Conservation (phyloP, 2,888 invertebrate species). For the Lasioglossum marginatum region DNA sequence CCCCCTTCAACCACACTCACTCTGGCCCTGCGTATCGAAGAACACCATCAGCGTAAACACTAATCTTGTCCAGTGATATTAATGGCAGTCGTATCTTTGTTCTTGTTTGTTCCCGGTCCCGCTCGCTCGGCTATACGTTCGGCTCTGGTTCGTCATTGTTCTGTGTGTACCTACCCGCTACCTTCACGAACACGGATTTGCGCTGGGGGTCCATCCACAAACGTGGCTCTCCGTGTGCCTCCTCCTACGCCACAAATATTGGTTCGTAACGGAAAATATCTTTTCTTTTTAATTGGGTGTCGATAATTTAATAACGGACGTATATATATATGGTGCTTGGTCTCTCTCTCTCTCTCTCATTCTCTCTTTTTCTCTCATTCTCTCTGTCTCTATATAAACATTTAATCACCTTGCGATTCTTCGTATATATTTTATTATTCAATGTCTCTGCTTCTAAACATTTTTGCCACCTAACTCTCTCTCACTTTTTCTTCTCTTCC, state of each 20-base stretch:
- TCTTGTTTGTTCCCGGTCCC: constrained; percentile 85
- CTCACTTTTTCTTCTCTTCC: constrained; percentile 26
- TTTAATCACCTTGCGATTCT: background rate
- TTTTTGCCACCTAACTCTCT: background rate
- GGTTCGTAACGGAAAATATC: constrained; percentile 84
- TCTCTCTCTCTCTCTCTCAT: constrained; percentile 18
- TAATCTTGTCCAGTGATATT: constrained; percentile 84
- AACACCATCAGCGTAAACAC: constrained; percentile 81
- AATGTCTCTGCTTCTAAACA: background rate
- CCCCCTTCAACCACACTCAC: constrained; percentile 28
- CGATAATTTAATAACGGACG: constrained; percentile 71
- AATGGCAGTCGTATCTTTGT: constrained; percentile 85
- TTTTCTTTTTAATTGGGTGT: constrained; percentile 75
- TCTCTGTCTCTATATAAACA: background rate
- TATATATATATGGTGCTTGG: constrained; percentile 7
- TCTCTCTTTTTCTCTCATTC: constrained; percentile 21
- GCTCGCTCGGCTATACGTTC: constrained; percentile 84
- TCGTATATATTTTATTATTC: background rate
- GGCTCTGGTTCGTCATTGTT: constrained; percentile 85
- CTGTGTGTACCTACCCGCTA: constrained; percentile 85
- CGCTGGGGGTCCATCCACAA: constrained; percentile 85
- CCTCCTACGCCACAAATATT: constrained; percentile 84
- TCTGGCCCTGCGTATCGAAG: constrained; percentile 78
- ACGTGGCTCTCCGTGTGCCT: constrained; percentile 84
- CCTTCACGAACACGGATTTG: constrained; percentile 84